Evolutionary conservation across 2,113 vertebrate species (phyloP).

Genomic region (Carollia perspicillata): DNA sequence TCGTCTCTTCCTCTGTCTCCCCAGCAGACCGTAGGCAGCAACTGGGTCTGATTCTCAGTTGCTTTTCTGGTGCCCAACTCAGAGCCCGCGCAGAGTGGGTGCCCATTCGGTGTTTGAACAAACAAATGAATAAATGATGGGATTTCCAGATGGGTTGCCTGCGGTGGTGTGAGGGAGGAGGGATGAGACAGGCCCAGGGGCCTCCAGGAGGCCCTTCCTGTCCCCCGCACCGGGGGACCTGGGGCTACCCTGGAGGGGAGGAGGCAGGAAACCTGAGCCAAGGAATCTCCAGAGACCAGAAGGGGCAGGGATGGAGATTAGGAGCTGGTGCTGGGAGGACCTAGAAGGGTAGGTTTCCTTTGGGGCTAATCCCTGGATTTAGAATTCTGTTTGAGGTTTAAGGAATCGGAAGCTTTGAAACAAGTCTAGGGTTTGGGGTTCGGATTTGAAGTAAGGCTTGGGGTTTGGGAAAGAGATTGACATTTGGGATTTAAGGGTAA

Average conservation of each 20-base stretch:
- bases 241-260: not conserved
- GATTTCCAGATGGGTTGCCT: not conserved
- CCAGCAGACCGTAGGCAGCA: not conserved
- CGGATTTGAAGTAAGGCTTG: not conserved
- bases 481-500: not conserved
- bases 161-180: not conserved
- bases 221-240: not conserved
- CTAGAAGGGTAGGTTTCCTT: not conserved
- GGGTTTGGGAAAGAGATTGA: not conserved
- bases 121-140: not conserved
- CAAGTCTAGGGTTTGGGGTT: not conserved
- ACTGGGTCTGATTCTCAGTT: not conserved
- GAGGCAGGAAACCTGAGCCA: not conserved
- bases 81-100: not conserved
- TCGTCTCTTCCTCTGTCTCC: not conserved
- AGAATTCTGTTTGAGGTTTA: not conserved
- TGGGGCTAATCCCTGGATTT: not conserved
- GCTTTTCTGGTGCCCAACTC: not conserved
- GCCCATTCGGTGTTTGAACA: not conserved
- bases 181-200: not conserved
- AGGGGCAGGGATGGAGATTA: not conserved
- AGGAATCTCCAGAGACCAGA: not conserved
- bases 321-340: not conserved
- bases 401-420: not conserved
- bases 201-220: not conserved